Percentiles rank a stretch among this genome's conserved stretches.
phyloP scores from a whole-genome alignment of 2,888 invertebrate genomes.

The Epiblema foenella region DNA sequence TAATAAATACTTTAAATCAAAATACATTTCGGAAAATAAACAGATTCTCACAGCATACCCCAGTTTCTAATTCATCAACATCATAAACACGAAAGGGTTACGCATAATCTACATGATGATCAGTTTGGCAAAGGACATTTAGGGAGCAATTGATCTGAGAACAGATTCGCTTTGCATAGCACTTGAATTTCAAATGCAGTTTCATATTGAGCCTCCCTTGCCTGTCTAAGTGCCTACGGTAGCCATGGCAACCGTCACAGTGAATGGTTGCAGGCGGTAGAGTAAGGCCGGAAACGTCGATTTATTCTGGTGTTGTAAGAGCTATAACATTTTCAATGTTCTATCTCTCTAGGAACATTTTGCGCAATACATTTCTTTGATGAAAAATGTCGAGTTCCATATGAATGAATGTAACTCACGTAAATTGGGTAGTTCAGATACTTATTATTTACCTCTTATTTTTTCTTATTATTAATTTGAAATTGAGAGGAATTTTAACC shows the following conservation, averaged over 20 bases:
- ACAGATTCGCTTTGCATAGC: constrained; percentile 80
- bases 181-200: constrained; percentile 83
- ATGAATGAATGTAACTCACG: too few species aligned
- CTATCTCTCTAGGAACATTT: too few species aligned
- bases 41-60: neutral
- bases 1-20: too few species aligned
- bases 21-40: too few species aligned
- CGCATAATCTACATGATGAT: constrained; percentile 30
- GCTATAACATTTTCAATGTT: constrained; percentile 6
- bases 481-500: too few species aligned
- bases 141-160: constrained; percentile 65
- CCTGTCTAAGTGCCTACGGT: constrained; percentile 69
- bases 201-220: constrained; percentile 72
- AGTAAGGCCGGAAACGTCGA: neutral
- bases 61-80: constrained; percentile 11
- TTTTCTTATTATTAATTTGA: too few species aligned
- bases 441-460: too few species aligned
- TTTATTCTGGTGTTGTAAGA: constrained; percentile 19
- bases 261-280: constrained; percentile 42
- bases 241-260: constrained; percentile 62
- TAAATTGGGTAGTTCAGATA: too few species aligned
- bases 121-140: constrained; percentile 59
- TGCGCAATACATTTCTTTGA: too few species aligned
- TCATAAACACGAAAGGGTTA: constrained; percentile 23
- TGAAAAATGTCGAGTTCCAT: too few species aligned